Evolutionary conservation across 2,113 vertebrate genomes (phyloP), one percentile per base, ranked within the genome.

Genomic region (Periophthalmodon schlosseri): DNA sequence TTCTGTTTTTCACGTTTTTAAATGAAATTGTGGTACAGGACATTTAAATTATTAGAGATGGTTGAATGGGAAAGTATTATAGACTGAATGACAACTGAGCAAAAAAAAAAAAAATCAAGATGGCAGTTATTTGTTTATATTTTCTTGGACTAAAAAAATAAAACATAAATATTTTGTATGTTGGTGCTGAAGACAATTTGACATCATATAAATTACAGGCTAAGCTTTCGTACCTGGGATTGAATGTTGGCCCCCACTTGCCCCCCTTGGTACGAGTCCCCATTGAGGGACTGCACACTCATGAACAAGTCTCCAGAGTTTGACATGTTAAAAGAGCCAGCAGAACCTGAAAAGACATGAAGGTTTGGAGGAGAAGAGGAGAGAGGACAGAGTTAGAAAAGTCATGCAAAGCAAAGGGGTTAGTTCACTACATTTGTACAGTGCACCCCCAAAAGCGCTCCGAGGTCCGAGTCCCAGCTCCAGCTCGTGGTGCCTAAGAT

Each of bases 251-350:
- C 97, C 97, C 97, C 97, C 95, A 99, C 97, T 95, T 99, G 97
- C 94, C 96, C 96, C 96, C 97, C 97, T 96, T 99, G 97, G 96
- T 99, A 99, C 92, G 97, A 98, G 95, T 99, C 97, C 95, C 97
- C 97, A 96, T 99, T 99, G 95, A 99, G 97, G 95, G 97, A 98
- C 96, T 99, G 97, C 95, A 99, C 97, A 96, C 95, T 98, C 97
- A 99, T 99, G 96, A 99, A 99, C 95, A 99, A 97, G 95, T 99
- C 97, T 96, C 97, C 97, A 94, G 97, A 99, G 95, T 98, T 99
- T 96, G 97, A 97, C 97, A 99, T 98, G 96, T 98, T 99, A 99
- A 99, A 99, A 97, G 97, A 98, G 94, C 95, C 97, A 94, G 97
- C 98, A 96, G 97, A 99, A 99, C 97, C 97, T 99, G 96, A 89